Conservation (phyloP, 2,888 invertebrate species). For the Carabus problematicus region DNA sequence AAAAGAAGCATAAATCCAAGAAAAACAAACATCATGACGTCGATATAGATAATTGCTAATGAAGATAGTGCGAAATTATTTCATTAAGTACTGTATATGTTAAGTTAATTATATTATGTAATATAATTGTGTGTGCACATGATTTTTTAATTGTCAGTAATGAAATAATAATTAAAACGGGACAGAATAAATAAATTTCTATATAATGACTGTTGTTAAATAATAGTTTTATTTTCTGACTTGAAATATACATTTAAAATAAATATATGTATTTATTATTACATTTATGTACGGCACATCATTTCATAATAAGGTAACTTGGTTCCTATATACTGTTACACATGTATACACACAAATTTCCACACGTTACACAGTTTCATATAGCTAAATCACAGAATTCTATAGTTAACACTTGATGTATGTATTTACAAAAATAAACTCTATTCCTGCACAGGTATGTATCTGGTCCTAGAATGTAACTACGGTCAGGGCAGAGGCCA, state of each 20-base stretch:
- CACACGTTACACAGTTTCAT: constrained; percentile 4
- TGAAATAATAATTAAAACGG: no score
- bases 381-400: constrained; percentile 20
- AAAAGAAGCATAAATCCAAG: constrained; percentile 11
- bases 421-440: constrained; percentile 1
- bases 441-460: background rate
- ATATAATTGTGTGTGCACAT: no score
- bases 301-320: no score
- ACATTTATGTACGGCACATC: no score
- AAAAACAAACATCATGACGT: background rate
- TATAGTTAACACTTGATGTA: background rate
- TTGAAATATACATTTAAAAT: constrained; percentile 9
- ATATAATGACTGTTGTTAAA: background rate
- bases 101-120: background rate
- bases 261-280: constrained; percentile 11
- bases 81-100: constrained; percentile 25
- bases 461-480: constrained; percentile 10
- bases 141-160: no score
- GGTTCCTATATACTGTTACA: background rate
- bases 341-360: constrained; percentile 5
- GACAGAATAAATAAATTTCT: no score
- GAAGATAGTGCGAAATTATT: constrained; percentile 39
- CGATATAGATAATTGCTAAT: constrained; percentile 28
- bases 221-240: constrained; percentile 6
- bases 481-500: constrained; percentile 77